phyloP scores from a whole-genome alignment of 2,797 vertebrate species.

The Adelosebastes latens region DNA sequence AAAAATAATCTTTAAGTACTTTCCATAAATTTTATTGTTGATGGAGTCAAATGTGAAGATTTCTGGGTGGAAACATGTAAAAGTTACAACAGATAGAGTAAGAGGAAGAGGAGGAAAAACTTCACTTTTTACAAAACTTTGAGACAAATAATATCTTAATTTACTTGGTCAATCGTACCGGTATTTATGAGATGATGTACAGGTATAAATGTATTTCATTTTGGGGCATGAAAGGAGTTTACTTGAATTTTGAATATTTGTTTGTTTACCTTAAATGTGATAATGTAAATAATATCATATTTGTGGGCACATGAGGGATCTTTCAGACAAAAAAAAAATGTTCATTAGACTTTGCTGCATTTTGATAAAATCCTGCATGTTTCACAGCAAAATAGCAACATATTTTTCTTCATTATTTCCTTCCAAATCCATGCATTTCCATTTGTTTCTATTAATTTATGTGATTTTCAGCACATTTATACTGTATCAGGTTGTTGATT shows the following conservation, averaged over 20 bases:
- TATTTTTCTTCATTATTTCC: not conserved
- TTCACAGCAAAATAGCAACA: slow-evolving; percentile 13
- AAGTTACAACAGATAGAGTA: not conserved
- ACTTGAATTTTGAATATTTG: slow-evolving; percentile 63
- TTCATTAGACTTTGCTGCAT: slow-evolving; percentile 30
- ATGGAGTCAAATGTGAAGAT: slow-evolving; percentile 26
- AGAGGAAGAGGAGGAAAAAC: not conserved
- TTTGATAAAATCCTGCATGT: slow-evolving; percentile 60
- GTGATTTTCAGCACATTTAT: not conserved
- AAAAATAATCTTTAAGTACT: not conserved
- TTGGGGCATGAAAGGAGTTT: slow-evolving; percentile 46
- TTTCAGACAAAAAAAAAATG: slow-evolving; percentile 1
- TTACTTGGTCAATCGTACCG: slow-evolving; percentile 14
- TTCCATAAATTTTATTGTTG: slow-evolving; percentile 15
- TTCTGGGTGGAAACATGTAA: not conserved
- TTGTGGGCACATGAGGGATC: not conserved
- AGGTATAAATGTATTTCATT: slow-evolving; percentile 40
- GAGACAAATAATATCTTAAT: not conserved
- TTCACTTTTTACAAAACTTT: slow-evolving; percentile 23
- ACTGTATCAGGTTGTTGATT: slow-evolving; percentile 10
- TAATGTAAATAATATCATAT: slow-evolving; percentile 11
- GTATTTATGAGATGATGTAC: slow-evolving; percentile 44
- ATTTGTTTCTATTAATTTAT: not conserved
- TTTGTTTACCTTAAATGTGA: slow-evolving; percentile 50
- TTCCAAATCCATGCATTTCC: not conserved